These are phyloP conservation scores for Lasioglossum malachurum DNA, from an alignment of 2,888 invertebrate genomes.

Conservation along the genomic window DNA sequence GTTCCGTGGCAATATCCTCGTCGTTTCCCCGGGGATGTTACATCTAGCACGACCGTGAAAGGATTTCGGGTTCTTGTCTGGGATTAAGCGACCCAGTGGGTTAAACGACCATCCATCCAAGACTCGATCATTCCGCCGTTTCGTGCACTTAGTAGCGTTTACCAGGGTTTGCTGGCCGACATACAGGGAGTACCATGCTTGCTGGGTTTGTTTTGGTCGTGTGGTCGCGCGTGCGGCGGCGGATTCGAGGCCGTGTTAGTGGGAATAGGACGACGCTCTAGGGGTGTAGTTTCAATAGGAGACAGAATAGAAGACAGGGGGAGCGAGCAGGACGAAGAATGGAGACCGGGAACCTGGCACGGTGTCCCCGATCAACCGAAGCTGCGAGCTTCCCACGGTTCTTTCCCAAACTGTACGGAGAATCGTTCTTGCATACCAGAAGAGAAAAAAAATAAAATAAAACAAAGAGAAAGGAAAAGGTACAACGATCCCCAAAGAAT, in stretches of 20 bases:
- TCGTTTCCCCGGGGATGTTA: constrained; percentile 20
- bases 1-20: constrained; percentile 28
- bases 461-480: not conserved
- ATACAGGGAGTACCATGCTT: constrained; percentile 55
- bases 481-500: constrained; percentile 26
- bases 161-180: constrained; percentile 44
- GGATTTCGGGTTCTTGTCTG: constrained; percentile 22
- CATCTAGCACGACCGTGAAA: constrained; percentile 33
- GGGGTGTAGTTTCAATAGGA: constrained; percentile 18
- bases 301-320: constrained; percentile 34
- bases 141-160: constrained; percentile 54
- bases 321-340: constrained; percentile 43
- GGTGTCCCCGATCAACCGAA: constrained; percentile 48
- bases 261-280: constrained; percentile 51
- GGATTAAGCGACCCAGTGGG: constrained; percentile 41
- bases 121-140: constrained; percentile 33
- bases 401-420: constrained; percentile 14
- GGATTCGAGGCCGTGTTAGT: constrained; percentile 65
- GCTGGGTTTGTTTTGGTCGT: constrained; percentile 72
- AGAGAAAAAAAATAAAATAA: not conserved
- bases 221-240: constrained; percentile 84
- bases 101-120: constrained; percentile 53
- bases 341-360: not conserved
- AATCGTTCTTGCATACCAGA: not conserved
- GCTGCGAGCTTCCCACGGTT: constrained; percentile 56